Base-by-base conservation (phyloP, 92 coral and sea anemone genomes). In the Phymanthus crucifer region DNA sequence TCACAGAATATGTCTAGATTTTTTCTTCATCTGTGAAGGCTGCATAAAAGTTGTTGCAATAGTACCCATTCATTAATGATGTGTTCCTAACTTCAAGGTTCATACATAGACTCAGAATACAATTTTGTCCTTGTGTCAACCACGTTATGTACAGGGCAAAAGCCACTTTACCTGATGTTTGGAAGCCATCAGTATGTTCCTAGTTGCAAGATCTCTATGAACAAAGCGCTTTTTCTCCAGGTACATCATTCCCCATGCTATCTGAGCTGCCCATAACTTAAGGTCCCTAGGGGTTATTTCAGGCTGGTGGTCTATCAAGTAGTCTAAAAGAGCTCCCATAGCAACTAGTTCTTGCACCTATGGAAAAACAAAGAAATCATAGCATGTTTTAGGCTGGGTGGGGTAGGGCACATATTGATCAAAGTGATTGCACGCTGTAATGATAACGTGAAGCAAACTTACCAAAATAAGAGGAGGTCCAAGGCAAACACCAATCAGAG, bases 231-330 rank as follows among this genome's bases (percentile, higher is more conserved):
- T 93, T 69, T 95, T 94, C 87, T 95, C 99, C 12, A 95, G 96
- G 89, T 95, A 95, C 94, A 81, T 95, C 99, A 95, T 95, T 67
- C 99, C 99, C 99, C 99, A 95, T 21, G 99, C 99, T 83, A 95
- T 95, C 78, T 95, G 99, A 14, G 99, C 98, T 35, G 99, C 99
- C 99, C 99, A 95, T 40, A 93, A 78, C 77, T 95, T 95, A 16
- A 93, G 90, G 80, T 95, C 96, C 82, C 91, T 88, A 56, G 92
- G 93, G 27, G 83, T 40, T 24, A 95, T 85, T 48, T 95, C 98
- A 40, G 93, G 74, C 67, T 86, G 91, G 85, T 88, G 89, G 40
- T 91, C 93, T 58, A 91, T 86, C 76, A 95, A 81, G 79, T 74
- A 91, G 83, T 95, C 99, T 50, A 95, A 85, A 37, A 95, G 77